Evolutionary conservation across 35 echinoderm and acorn worm genomes (phyloP).

Genomic region (Apostichopus parvimensis): DNA sequence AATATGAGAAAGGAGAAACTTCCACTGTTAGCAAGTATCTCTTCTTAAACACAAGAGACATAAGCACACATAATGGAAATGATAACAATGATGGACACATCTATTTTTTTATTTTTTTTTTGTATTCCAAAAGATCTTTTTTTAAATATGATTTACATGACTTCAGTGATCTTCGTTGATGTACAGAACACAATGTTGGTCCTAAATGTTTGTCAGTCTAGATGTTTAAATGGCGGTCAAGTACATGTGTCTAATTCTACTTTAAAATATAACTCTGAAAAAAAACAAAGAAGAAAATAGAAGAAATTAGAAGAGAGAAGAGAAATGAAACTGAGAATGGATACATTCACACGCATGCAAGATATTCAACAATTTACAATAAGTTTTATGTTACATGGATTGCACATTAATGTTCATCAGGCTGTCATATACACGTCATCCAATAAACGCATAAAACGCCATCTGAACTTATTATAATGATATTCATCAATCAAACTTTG

Average conservation of each 20-base stretch:
- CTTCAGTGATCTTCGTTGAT: neutral
- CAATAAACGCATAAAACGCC: too few relatives aligned
- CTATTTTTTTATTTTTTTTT: neutral
- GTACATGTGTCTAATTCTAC: neutral
- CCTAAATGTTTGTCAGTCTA: too few relatives aligned
- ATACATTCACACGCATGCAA: too few relatives aligned
- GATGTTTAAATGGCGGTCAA: too few relatives aligned
- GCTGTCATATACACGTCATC: neutral
- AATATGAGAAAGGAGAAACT: too few relatives aligned
- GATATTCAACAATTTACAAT: neutral
- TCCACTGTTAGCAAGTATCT: too few relatives aligned
- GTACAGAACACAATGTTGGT: neutral
- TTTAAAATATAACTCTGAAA: neutral
- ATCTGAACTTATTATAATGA: neutral
- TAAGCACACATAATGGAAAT: too few relatives aligned
- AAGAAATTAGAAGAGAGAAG: neutral
- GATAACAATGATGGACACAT: too few relatives aligned
- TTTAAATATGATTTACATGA: neutral
- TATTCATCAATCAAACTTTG: neutral
- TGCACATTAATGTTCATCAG: neutral
- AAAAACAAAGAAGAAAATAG: neutral
- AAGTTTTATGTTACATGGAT: neutral
- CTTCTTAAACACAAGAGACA: too few relatives aligned
- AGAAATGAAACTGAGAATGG: neutral
- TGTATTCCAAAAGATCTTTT: neutral